phyloP scores from a whole-genome alignment of 2,113 vertebrate species.

The Bubo bubo region DNA sequence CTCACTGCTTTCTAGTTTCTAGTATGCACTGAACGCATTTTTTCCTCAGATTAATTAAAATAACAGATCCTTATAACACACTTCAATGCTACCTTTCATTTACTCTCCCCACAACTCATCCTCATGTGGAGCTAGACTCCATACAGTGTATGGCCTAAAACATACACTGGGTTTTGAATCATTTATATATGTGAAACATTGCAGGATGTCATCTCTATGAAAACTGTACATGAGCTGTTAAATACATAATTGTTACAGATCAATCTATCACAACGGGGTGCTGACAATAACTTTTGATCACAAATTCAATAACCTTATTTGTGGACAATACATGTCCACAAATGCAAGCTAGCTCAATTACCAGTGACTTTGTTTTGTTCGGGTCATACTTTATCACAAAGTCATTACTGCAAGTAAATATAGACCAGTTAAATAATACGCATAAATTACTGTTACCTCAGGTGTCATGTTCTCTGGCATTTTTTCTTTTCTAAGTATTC shows the following conservation, averaged over 20 bases:
- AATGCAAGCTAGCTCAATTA: background rate
- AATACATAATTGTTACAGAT: background rate
- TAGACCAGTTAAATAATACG: background rate
- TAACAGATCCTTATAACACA: background rate
- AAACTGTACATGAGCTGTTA: background rate
- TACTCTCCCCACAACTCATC: background rate
- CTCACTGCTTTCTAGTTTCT: background rate
- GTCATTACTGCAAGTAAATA: background rate
- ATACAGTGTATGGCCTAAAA: background rate
- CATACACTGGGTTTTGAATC: background rate
- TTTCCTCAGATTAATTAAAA: background rate
- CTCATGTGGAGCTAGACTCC: background rate
- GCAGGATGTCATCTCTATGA: background rate
- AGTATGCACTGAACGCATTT: background rate
- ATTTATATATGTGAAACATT: background rate
- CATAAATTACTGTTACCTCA: slow-evolving; percentile 14
- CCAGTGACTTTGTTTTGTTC: background rate
- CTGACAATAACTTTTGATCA: background rate
- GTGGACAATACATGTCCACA: no score
- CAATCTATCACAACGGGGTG: background rate
- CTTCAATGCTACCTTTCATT: background rate
- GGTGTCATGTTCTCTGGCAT: slow-evolving; percentile 18
- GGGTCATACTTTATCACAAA: background rate
- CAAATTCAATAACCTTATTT: background rate
- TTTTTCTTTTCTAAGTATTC: slow-evolving; percentile 44